Conservation (phyloP, 2,797 vertebrate genomes). For the Hippopotamyrus pictus region DNA sequence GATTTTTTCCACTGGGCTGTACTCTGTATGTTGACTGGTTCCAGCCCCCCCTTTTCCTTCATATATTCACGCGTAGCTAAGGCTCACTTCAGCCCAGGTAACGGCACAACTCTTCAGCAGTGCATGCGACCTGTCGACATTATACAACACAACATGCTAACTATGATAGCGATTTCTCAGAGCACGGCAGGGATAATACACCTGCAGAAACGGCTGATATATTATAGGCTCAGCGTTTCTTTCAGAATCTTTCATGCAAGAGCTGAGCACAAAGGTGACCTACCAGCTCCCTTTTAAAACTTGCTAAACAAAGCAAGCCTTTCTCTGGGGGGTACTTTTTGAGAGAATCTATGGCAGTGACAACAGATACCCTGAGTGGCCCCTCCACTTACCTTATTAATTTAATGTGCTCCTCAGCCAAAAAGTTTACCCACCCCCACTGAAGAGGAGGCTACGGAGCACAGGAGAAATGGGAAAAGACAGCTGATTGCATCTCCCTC, state of each 20-base stretch:
- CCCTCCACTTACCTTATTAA: background rate
- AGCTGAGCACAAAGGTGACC: background rate
- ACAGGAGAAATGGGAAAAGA: background rate
- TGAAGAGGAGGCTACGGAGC: background rate
- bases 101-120: background rate
- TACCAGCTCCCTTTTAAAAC: background rate
- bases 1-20: background rate
- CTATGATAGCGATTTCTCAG: background rate
- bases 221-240: background rate
- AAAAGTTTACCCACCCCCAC: background rate
- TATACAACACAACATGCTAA: background rate
- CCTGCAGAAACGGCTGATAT: background rate
- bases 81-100: background rate
- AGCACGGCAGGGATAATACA: background rate
- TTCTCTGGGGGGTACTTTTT: background rate
- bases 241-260: background rate
- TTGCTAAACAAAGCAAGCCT: slow-evolving; percentile 2
- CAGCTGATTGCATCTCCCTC: background rate
- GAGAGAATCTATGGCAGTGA: background rate
- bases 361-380: background rate
- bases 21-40: background rate
- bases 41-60: background rate
- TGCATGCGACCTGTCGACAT: background rate
- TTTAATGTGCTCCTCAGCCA: background rate
- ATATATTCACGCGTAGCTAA: background rate